Evolutionary conservation across 1,140 invertebrate species (phyloP).

Genomic region (Cataglyphis hispanica): DNA sequence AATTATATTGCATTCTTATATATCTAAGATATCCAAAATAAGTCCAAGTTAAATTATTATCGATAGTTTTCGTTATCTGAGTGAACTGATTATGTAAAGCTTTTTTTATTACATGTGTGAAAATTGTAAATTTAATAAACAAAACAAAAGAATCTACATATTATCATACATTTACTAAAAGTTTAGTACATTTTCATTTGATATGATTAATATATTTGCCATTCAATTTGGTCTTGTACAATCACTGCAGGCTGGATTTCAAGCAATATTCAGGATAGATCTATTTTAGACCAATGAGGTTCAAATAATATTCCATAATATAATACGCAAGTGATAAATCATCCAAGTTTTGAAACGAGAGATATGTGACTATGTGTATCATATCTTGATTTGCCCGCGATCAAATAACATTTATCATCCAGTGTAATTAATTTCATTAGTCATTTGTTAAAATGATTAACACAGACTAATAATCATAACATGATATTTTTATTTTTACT

Average conservation of each 20-base stretch:
- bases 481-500: not conserved
- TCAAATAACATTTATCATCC: not conserved
- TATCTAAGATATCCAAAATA: not conserved
- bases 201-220: not conserved
- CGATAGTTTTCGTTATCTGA: too few species aligned
- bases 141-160: not conserved
- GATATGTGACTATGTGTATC: not conserved
- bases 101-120: not conserved
- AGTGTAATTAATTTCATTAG: constrained; percentile 18
- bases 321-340: constrained; percentile 1
- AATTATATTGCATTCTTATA: constrained; percentile 22
- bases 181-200: not conserved
- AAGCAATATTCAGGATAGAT: not conserved
- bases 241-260: not conserved
- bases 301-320: constrained; percentile 4
- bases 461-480: not conserved
- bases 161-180: not conserved
- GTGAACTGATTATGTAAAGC: not conserved
- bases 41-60: constrained; percentile 23
- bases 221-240: not conserved
- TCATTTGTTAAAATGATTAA: not conserved
- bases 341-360: not conserved
- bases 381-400: not conserved
- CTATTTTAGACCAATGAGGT: not conserved
- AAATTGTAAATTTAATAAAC: not conserved